These are phyloP conservation scores for Coendou prehensilis DNA, from an alignment of 2,797 vertebrate genomes.

Conservation along the genomic window DNA sequence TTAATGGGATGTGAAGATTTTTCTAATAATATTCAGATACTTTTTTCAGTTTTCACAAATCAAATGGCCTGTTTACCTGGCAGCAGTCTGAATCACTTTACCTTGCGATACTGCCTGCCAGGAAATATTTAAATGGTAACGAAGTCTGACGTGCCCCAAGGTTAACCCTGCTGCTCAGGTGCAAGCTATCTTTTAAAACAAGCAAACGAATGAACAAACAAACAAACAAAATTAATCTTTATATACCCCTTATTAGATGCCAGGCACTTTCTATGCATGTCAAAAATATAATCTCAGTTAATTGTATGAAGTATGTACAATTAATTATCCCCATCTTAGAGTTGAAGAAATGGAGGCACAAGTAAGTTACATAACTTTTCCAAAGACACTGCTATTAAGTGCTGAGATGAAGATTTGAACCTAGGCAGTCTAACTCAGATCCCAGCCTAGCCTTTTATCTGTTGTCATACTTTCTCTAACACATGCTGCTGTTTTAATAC, in stretches of 20 bases:
- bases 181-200: neutral
- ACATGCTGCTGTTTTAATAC: neutral
- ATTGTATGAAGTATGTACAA: neutral
- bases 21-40: conserved; percentile 21
- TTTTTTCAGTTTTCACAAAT: conserved; percentile 5
- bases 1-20: conserved; percentile 38
- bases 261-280: neutral
- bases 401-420: neutral
- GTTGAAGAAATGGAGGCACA: neutral
- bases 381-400: neutral
- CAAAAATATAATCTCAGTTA: conserved; percentile 6
- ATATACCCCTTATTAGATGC: neutral
- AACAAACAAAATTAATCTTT: neutral
- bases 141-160: neutral
- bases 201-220: neutral
- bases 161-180: neutral
- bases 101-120: neutral
- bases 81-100: neutral
- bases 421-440: neutral
- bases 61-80: neutral
- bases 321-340: neutral
- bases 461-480: neutral
- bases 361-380: neutral
- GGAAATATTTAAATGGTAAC: neutral
- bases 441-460: accelerated